Conservation (phyloP, 2,888 invertebrate genomes). For the Leucophenga montana region DNA sequence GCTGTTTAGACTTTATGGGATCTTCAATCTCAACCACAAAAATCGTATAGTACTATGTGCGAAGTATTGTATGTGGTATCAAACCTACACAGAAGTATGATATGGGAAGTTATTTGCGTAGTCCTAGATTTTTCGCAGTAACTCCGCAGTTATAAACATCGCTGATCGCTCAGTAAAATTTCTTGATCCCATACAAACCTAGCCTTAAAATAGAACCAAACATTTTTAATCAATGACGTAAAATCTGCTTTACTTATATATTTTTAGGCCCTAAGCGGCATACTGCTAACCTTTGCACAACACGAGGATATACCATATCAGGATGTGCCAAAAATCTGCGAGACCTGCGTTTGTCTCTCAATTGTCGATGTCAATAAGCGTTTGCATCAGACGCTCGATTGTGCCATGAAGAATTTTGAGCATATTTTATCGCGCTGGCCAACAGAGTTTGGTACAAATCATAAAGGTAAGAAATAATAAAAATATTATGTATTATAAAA, state of each 20-base stretch:
- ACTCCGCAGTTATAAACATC: too few relatives aligned
- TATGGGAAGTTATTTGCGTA: too few relatives aligned
- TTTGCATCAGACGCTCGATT: slow-evolving; percentile 63
- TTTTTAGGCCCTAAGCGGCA: slow-evolving; percentile 50
- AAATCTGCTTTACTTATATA: background rate
- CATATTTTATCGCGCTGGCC: slow-evolving; percentile 72
- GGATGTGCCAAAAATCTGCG: slow-evolving; percentile 65
- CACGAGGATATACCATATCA: slow-evolving; percentile 69
- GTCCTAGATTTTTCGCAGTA: too few relatives aligned
- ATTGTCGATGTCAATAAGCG: slow-evolving; percentile 54
- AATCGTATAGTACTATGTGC: too few relatives aligned
- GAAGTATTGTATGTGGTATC: too few relatives aligned
- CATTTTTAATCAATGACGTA: background rate
- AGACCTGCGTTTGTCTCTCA: slow-evolving; percentile 64
- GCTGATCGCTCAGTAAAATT: too few relatives aligned
- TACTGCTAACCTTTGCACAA: slow-evolving; percentile 46
- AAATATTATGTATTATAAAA: background rate
- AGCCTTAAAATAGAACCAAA: too few relatives aligned
- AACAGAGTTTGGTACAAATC: slow-evolving; percentile 62
- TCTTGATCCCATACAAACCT: too few relatives aligned
- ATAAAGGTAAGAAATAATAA: slow-evolving; percentile 51
- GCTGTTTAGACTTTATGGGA: too few relatives aligned
- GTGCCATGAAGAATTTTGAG: slow-evolving; percentile 64
- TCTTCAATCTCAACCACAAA: too few relatives aligned
- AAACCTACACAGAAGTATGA: too few relatives aligned